Evolutionary conservation across 2,797 vertebrate species (phyloP), one percentile per base, ranked within the genome.

Genomic region (Xiphophorus birchmanni): DNA sequence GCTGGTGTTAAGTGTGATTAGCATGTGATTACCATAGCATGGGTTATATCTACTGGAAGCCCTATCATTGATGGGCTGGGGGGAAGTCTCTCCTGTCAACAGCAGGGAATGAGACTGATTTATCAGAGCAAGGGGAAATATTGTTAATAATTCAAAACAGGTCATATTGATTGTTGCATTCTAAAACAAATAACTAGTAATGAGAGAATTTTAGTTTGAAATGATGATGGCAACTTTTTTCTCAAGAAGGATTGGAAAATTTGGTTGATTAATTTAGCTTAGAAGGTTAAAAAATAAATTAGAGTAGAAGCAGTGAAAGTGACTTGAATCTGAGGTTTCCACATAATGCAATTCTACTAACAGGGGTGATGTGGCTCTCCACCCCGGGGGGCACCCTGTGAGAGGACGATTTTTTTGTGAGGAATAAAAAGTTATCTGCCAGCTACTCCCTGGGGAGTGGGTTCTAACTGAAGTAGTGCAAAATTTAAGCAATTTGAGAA

Each of bases 1-100:
- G 87, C 92, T 89, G 93, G 95, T 94, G 95, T 94, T 95, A 95
- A 93, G 92, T 93, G 93, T 94, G 94, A 95, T 95, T 95, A 95
- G 92, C 94, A 95, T 95, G 93, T 91, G 90, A 95, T 95, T 95
- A 95, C 88, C 94, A 94, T 95, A 93, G 94, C 91, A 88, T 84
- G 94, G 92, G 88, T 91, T 90, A 87, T 84, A 92, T 90, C 92
- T 90, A 90, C 89, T 90, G 87, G 91, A 94, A 88, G 91, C 90
- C 82, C 83, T 81, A 85, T 77, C 72, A 87, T 86, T 92, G 88
- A 87, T 80, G 88, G 87, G 85, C 88, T 89, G 18, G 45, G 48
- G 48, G 88, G 77, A 87, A 85, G 89, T 92, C 87, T 89, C 87
- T 90, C 78, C 60, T 69, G 89, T 90, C 85, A 32, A 85, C 65